Conservation (phyloP, 2,888 invertebrate genomes). For the Amiota minor region DNA sequence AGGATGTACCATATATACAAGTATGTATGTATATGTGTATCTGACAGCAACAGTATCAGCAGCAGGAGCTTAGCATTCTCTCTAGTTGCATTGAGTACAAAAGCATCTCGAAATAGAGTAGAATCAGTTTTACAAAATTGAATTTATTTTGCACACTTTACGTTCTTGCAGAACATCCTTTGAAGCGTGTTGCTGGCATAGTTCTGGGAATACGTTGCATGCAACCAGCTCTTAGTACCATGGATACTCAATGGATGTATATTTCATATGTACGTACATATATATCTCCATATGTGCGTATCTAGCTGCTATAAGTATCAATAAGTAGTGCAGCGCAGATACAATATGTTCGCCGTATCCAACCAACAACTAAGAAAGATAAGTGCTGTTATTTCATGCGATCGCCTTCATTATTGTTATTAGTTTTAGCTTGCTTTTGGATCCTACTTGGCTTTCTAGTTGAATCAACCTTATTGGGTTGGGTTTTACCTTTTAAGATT, state of each 20-base stretch:
- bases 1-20: neutral
- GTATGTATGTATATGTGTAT: neutral
- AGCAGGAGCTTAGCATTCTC: neutral
- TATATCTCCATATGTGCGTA: neutral
- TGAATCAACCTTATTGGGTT: neutral
- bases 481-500: slow-evolving; percentile 5
- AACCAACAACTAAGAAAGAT: slow-evolving; percentile 60
- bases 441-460: neutral
- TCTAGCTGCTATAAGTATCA: slow-evolving; percentile 22
- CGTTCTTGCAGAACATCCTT: neutral
- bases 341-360: neutral
- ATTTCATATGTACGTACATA: neutral
- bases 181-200: neutral
- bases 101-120: slow-evolving; percentile 59
- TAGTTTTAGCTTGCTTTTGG: slow-evolving; percentile 32
- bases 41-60: too few relatives aligned
- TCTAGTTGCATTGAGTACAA: slow-evolving; percentile 13
- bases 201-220: neutral
- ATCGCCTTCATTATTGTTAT: slow-evolving; percentile 59
- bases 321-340: slow-evolving; percentile 16
- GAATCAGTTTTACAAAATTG: slow-evolving; percentile 66
- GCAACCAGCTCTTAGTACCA: neutral
- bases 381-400: slow-evolving; percentile 52
- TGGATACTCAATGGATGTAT: neutral
- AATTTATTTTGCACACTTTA: slow-evolving; percentile 58